Evolutionary conservation across 2,888 invertebrate species (phyloP), one percentile per base, ranked within the genome.

Genomic region (Megaustenia siamemsis): DNA sequence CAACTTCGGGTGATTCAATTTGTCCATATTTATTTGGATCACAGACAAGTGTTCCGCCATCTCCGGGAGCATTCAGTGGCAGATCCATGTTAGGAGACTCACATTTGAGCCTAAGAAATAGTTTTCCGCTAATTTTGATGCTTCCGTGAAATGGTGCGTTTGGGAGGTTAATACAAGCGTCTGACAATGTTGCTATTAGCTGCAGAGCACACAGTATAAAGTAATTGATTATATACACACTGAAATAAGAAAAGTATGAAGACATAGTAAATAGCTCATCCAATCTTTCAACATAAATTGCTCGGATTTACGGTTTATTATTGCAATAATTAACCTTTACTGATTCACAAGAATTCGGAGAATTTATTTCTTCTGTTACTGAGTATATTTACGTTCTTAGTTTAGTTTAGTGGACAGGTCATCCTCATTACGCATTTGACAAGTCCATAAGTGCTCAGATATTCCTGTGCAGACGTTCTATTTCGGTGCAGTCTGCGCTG

Each of bases 61-160:
- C 66, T 12, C 78, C 78, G 1, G 66, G 66, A 43, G 78, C 60
- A 40, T 78, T 78, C n/a, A 63, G n/a, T 0, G 78, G 78, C 0
- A 78, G 38, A n/a, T 78, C 78, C 1, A 43, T 78, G 10, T 63
- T n/a, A 40, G 63, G 28, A 12, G 12, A 6, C 4, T 21, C 12
- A 43, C 78, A 78, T 28, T 12, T 63, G 38, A 78, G 38, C 21
- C 63, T 63, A 10, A 78, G 28, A 15, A 40, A n/a, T 18, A 78
- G 66, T 35, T 28, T 0, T 35, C 78, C 78, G 12, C 3, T 24
- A 12, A 63, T 40, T 40, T 40, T 60, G 1, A 78, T 28, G 1
- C n/a, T 35, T n/a, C 78, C 78, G 35, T 63, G 43, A 15, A 66
- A 38, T 40, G 78, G 78, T 10, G 3, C 15, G 4, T 35, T 43